phyloP scores from a whole-genome alignment of 2,113 vertebrate genomes.

The Dinomys branickii region DNA sequence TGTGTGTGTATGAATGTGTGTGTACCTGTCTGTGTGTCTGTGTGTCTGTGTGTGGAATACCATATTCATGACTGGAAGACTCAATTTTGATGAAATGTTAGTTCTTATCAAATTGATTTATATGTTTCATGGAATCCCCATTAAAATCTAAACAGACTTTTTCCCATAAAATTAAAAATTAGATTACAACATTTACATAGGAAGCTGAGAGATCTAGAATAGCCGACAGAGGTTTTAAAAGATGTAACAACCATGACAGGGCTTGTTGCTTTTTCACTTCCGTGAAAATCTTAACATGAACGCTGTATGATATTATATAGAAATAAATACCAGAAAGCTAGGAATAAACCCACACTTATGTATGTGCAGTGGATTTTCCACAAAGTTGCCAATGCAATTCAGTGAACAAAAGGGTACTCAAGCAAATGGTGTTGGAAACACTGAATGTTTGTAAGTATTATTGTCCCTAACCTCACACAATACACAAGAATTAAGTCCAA shows the following conservation, averaged over 20 bases:
- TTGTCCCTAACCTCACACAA: neutral
- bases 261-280: neutral
- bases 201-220: neutral
- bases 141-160: neutral
- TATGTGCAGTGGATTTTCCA: neutral
- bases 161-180: neutral
- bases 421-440: neutral
- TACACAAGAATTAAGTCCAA: neutral
- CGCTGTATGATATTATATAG: neutral
- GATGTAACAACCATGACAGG: neutral
- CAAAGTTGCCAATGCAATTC: neutral
- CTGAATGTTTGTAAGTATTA: neutral
- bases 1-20: neutral
- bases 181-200: neutral
- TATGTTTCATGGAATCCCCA: neutral
- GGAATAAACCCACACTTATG: neutral
- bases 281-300: neutral
- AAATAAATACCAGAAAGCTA: neutral
- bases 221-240: neutral
- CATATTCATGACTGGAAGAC: neutral
- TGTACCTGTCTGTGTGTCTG: neutral
- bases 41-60: neutral
- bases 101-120: neutral
- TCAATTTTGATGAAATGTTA: neutral
- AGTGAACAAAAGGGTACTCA: neutral